Percentiles rank a stretch among this genome's conserved stretches.
Conservation (phyloP, 2,888 invertebrate genomes). For the Lycia hirtaria region DNA sequence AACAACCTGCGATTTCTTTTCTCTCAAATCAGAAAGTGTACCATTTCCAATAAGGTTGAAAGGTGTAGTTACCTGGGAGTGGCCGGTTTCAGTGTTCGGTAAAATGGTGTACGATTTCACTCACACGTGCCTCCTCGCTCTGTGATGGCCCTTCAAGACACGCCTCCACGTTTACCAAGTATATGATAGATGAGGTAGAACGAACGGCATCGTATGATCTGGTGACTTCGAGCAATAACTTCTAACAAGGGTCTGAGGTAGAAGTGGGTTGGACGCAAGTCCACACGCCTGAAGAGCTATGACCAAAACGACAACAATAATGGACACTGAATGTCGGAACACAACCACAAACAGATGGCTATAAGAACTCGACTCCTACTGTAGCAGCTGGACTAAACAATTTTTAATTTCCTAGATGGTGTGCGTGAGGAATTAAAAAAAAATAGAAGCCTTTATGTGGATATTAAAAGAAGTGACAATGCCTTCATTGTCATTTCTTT, state of each 20-base stretch:
- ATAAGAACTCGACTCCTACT: too few relatives aligned
- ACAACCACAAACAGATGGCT: too few relatives aligned
- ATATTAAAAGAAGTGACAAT: too few relatives aligned
- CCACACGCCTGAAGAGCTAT: too few relatives aligned
- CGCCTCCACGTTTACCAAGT: slow-evolving; percentile 55
- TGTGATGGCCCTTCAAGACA: slow-evolving; percentile 51
- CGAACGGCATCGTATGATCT: slow-evolving; percentile 3
- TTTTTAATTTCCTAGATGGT: too few relatives aligned
- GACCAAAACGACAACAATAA: too few relatives aligned
- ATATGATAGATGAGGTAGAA: slow-evolving; percentile 9
- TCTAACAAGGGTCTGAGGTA: not conserved
- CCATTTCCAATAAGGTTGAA: slow-evolving; percentile 20
- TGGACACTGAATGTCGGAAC: too few relatives aligned
- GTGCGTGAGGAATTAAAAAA: too few relatives aligned
- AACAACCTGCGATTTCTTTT: slow-evolving; percentile 3
- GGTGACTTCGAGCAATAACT: not conserved
- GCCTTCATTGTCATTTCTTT: too few relatives aligned
- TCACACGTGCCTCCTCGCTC: slow-evolving; percentile 57
- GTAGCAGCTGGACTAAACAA: too few relatives aligned
- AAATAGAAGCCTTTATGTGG: too few relatives aligned
- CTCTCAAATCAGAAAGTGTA: slow-evolving; percentile 17
- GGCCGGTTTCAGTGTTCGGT: slow-evolving; percentile 42
- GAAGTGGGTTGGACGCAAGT: too few relatives aligned
- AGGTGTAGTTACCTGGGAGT: slow-evolving; percentile 32
- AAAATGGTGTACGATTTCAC: slow-evolving; percentile 57